A percentile compares a stretch with the other conserved stretches of the same genome.
Conservation (phyloP, 2,888 invertebrate genomes). For the Metalampra italica region DNA sequence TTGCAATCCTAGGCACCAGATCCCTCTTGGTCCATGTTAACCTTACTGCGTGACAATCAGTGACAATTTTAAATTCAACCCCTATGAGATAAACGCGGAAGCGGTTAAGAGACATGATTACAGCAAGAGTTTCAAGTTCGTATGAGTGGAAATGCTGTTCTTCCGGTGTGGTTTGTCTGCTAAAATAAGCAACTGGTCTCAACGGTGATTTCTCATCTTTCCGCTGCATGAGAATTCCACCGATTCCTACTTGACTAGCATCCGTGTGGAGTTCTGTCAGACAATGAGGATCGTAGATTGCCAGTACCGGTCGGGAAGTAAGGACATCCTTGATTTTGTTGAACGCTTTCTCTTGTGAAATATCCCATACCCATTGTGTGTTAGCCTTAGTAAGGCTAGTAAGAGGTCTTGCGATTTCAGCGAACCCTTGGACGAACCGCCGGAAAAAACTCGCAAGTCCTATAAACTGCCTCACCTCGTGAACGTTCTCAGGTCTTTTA, state of each 20-base stretch:
- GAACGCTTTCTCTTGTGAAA: background rate
- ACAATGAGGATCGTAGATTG: background rate
- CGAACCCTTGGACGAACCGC: background rate
- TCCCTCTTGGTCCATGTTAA: constrained; percentile 27
- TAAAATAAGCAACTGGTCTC: constrained; percentile 3
- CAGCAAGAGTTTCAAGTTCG: constrained; percentile 27
- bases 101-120: constrained; percentile 9
- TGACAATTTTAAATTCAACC: constrained; percentile 17
- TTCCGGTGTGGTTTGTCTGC: constrained; percentile 5
- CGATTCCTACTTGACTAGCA: background rate
- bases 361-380: background rate
- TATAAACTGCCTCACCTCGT: background rate
- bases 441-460: background rate
- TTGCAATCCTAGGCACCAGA: constrained; percentile 25
- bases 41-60: constrained; percentile 33
- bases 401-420: background rate
- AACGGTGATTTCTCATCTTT: background rate
- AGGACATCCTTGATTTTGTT: background rate
- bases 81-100: constrained; percentile 16
- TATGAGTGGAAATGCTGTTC: constrained; percentile 5
- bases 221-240: background rate
- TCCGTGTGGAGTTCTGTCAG: background rate
- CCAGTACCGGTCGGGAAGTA: background rate
- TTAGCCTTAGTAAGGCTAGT: background rate
- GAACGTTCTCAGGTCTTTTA: background rate